Percentiles rank a stretch among this genome's conserved stretches.
Evolutionary conservation across 2,888 invertebrate genomes (phyloP).

Genomic region (Syritta pipiens): DNA sequence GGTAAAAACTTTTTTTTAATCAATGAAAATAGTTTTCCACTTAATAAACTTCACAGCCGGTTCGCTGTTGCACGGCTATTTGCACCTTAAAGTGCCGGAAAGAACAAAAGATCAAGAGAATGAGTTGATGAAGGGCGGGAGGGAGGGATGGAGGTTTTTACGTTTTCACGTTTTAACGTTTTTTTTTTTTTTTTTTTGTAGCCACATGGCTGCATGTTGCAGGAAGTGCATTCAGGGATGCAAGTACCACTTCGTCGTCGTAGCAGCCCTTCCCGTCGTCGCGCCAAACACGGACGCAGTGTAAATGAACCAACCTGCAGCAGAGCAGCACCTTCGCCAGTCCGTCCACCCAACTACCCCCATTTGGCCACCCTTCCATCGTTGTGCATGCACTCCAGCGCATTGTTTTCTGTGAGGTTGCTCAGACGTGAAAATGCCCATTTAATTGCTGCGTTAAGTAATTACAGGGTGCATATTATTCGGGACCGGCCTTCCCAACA

Average conservation of each 20-base stretch:
- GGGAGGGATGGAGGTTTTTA: slow-evolving; percentile 3
- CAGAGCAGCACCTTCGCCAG: no score
- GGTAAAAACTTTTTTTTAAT: no score
- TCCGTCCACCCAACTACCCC: slow-evolving; percentile 15
- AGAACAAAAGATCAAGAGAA: slow-evolving; percentile 67
- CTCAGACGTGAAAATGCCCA: slow-evolving; percentile 69
- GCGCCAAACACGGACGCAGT: neutral
- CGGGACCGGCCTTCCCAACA: slow-evolving; percentile 42
- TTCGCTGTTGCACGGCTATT: slow-evolving; percentile 60
- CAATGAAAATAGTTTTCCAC: slow-evolving; percentile 66
- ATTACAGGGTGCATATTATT: slow-evolving; percentile 68
- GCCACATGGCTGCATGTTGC: neutral
- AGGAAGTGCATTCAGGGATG: slow-evolving; percentile 60
- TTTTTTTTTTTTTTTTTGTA: no score
- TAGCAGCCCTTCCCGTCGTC: slow-evolving; percentile 7
- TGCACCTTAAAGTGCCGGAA: slow-evolving; percentile 66
- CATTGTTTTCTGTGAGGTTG: slow-evolving; percentile 65
- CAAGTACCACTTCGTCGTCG: no score
- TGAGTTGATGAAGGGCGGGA: slow-evolving; percentile 7
- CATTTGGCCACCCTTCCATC: neutral
- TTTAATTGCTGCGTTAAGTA: slow-evolving; percentile 70
- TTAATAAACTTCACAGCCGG: slow-evolving; percentile 67
- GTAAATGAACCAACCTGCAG: no score
- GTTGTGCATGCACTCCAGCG: slow-evolving; percentile 20
- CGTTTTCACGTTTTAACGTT: no score